Conservation (phyloP, 2,888 invertebrate genomes). For the Calameuta filiformis region DNA sequence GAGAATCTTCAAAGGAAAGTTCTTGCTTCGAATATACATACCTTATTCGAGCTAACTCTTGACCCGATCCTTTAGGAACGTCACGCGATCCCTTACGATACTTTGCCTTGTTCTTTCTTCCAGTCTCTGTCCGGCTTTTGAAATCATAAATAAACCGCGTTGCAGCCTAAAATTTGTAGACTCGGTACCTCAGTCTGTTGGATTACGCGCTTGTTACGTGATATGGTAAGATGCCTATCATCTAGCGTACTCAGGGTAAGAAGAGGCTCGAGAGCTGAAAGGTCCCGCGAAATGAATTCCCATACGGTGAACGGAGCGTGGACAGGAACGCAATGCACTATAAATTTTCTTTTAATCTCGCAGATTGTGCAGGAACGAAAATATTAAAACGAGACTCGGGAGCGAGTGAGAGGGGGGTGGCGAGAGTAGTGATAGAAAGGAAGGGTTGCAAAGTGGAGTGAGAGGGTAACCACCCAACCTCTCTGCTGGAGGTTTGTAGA, state of each 20-base stretch:
- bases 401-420: slow-evolving; percentile 1
- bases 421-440: background rate
- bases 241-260: background rate
- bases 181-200: background rate
- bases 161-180: background rate
- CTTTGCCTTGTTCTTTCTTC: background rate
- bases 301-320: slow-evolving; percentile 1
- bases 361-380: slow-evolving; percentile 48
- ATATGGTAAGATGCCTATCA: background rate
- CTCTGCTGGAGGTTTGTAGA: slow-evolving; percentile 1
- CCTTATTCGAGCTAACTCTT: background rate
- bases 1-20: background rate
- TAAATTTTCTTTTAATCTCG: slow-evolving; percentile 60
- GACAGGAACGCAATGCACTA: slow-evolving; percentile 38
- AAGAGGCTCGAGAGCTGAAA: slow-evolving; percentile 46
- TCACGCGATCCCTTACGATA: background rate
- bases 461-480: slow-evolving; percentile 3
- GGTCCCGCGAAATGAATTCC: slow-evolving; percentile 49
- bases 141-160: background rate
- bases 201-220: background rate
- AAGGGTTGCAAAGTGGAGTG: background rate
- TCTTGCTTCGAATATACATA: background rate
- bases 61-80: background rate
- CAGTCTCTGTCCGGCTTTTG: background rate
- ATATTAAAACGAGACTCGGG: slow-evolving; percentile 40